Base-by-base conservation (phyloP, 2,888 invertebrate genomes). In the Coleophora deauratella region DNA sequence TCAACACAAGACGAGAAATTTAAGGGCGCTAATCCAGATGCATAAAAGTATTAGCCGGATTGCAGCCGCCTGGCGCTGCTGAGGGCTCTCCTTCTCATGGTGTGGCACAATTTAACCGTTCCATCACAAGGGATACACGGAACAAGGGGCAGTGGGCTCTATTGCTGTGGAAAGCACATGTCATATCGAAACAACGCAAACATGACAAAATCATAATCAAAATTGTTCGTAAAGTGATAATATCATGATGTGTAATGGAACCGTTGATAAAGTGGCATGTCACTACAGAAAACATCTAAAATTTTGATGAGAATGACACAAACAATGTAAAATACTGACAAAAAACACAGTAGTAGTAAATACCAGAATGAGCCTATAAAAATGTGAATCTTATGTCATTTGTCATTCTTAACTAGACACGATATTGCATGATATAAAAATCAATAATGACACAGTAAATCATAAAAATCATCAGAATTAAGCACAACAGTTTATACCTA, bases 161-260 rank as follows among this genome's bases (percentile, higher is more conserved):
- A n/a, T 21, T 49, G 61, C 70, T 68, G 68, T 57, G 66, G 57
- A 70, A 62, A 56, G 62, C 61, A 69, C 67, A 67, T 21, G 6
- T 62, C 67, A 67, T 21, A 21, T 62, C 51, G 48, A 57, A 54
- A 59, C 58, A 57, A 62, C 57, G 62, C 57, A 62, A 57, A 59
- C 45, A 38, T 37, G 14, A 35, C 15, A 35, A 10, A 21, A 9
- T 21, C 10, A 21, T 6, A 6, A 21, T 21, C 6, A 21, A 21
- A 21, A 21, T 21, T 3, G 21, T 21, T 21, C 21, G 21, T 21
- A 21, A 4, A 21, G 21, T 21, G 21, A 21, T 21, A 3, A 6
- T 21, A 6, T 21, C 21, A 6, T 4, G 21, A 21, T 21, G 21
- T 21, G 21, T 21, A 6, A 21, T 21, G 21, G 6, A 4, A 21